Base-by-base conservation (phyloP, 2,797 vertebrate species). In the Sebastes hopkinsi region DNA sequence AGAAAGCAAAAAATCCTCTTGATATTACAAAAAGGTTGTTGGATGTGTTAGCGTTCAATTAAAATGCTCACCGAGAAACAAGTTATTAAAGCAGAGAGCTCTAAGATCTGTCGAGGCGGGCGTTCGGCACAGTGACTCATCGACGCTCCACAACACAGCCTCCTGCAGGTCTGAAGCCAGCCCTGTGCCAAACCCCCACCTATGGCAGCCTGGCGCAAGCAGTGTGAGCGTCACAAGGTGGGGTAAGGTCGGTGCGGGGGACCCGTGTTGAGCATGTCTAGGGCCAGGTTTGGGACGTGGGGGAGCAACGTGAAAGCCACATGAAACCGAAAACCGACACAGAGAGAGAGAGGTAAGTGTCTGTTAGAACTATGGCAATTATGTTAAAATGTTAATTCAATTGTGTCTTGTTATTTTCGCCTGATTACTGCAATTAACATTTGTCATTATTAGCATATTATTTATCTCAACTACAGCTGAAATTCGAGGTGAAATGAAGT, bases 71-170 rank as follows among this genome's bases (percentile, higher is more conserved):
- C 64, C 67, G 38, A 90, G 73, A 85, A 85, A 78, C 55, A 4
- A 42, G 77, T 81, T 83, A 84, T 75, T 90, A 80, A 89, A 86
- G 75, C 75, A 13, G 81, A 77, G 72, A 74, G 70, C 62, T 25
- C 20, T 4, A 22, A 59, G 78, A 86, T 85, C 77, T 81, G 74
- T 22, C 23, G 75, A 86, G 81, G 88, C 74, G 80, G 82, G 82
- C 79, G 54, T 85, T 82, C 55, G 83, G 84, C 87, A 76, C 67
- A 16, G 75, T 91, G 92, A 93, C 86, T 94, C 91, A 92, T 89
- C 91, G 66, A 14, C 13, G 65, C 78, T 87, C 60, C 67, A 74
- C 79, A 86, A 88, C 86, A 77, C 80, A 80, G 83, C 81, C 89
- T 88, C 89, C 89, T 87, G 87, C 86, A 78, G 87, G 75, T 90